Evolutionary conservation across 2,113 vertebrate species (phyloP).

Genomic region (Macquaria australasica): DNA sequence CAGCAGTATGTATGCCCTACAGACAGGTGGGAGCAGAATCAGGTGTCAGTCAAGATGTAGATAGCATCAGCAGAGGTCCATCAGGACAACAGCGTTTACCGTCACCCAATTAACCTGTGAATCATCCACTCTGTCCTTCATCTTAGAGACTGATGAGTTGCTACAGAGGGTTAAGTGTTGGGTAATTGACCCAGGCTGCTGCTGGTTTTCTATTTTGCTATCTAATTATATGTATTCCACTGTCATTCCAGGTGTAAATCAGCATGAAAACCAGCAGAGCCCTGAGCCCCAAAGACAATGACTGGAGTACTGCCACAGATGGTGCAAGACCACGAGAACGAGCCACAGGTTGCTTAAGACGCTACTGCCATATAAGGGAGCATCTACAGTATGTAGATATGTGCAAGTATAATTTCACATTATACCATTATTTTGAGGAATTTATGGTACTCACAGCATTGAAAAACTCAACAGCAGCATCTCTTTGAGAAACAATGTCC

Average conservation of each 20-base stretch:
- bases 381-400: background rate
- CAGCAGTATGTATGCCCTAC: background rate
- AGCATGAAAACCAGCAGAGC: background rate
- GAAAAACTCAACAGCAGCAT: no score
- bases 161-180: background rate
- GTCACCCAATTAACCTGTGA: slow-evolving; percentile 31
- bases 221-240: slow-evolving; percentile 13
- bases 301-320: background rate
- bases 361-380: background rate
- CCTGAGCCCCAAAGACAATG: background rate
- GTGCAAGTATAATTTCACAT: background rate
- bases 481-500: no score
- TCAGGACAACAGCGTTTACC: slow-evolving; percentile 20
- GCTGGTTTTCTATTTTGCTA: background rate
- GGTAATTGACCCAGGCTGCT: slow-evolving; percentile 6
- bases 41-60: background rate
- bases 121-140: background rate
- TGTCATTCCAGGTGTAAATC: slow-evolving; percentile 14
- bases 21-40: background rate
- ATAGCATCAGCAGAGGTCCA: background rate
- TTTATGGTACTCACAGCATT: no score
- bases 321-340: background rate
- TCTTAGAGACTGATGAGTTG: slow-evolving; percentile 1
- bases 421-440: background rate
- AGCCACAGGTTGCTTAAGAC: background rate